phyloP scores from a whole-genome alignment of 2,113 vertebrate genomes.

The Dascyllus trimaculatus region DNA sequence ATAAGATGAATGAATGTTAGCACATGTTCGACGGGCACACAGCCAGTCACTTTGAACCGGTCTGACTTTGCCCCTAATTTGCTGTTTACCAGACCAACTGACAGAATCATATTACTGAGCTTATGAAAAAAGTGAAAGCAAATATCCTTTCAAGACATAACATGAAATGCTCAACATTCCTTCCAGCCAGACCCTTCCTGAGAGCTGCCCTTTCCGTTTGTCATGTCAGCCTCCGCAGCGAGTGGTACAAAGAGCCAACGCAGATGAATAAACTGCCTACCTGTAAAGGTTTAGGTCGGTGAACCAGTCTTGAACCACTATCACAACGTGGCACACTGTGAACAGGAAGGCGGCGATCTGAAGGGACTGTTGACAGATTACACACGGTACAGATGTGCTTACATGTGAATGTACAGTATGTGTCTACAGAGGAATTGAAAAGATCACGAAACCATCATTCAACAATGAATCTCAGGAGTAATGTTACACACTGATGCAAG shows the following conservation, averaged over 20 bases:
- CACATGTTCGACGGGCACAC: not conserved
- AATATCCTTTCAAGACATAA: conserved; percentile 65
- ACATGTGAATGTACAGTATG: not conserved
- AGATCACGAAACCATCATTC: not conserved
- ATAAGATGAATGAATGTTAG: not conserved
- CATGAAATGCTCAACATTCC: conserved; percentile 63
- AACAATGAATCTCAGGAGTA: not conserved
- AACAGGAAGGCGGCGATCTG: conserved; percentile 94
- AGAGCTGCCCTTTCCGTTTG: not conserved
- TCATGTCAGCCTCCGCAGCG: not conserved
- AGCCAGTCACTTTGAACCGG: not conserved
- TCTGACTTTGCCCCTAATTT: conserved; percentile 10
- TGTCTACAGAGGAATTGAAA: conserved; percentile 2
- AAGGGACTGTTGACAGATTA: conserved; percentile 84
- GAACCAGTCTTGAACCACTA: conserved; percentile 95
- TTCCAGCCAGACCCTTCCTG: conserved; percentile 1
- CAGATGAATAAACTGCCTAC: conserved; percentile 68
- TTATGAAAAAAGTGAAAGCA: conserved; percentile 54
- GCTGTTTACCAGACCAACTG: conserved; percentile 36
- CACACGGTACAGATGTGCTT: not conserved
- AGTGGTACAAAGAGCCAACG: accelerated
- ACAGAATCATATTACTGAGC: conserved; percentile 29
- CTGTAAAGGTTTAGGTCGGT: conserved; percentile 92
- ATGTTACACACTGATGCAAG: not conserved
- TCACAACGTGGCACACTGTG: conserved; percentile 93